These are phyloP conservation scores for Odontocolon sp. DNA, from an alignment of 2,888 invertebrate species.

Conservation along the genomic window DNA sequence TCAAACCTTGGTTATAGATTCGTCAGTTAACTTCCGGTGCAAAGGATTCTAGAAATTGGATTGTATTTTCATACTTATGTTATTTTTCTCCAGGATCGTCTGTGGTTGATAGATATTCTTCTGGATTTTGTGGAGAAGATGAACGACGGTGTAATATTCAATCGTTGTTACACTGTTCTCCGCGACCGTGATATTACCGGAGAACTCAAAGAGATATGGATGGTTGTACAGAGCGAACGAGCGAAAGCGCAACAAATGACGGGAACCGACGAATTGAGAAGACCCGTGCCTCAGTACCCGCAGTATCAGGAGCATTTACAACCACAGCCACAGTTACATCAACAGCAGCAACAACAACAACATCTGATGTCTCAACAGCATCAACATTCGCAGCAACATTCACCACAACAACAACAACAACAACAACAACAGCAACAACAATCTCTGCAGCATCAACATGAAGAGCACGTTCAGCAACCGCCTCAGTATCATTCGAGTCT, in stretches of 20 bases:
- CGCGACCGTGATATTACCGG: slow-evolving; percentile 88
- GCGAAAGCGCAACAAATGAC: slow-evolving; percentile 82
- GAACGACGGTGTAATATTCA: slow-evolving; percentile 85
- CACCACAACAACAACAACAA: slow-evolving; percentile 38
- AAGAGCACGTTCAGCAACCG: slow-evolving; percentile 44
- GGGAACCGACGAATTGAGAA: slow-evolving; percentile 71
- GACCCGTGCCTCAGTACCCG: slow-evolving; percentile 71
- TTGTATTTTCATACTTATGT: too few relatives aligned
- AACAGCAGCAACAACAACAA: slow-evolving; percentile 63
- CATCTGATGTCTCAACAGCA: slow-evolving; percentile 62
- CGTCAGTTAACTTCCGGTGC: too few relatives aligned
- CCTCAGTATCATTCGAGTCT: slow-evolving; percentile 67
- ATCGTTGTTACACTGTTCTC: slow-evolving; percentile 83
- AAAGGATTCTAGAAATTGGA: too few relatives aligned
- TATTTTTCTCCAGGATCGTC: slow-evolving; percentile 86
- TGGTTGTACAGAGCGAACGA: slow-evolving; percentile 85
- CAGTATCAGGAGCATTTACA: slow-evolving; percentile 63
- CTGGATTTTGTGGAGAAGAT: slow-evolving; percentile 89
- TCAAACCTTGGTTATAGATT: too few relatives aligned
- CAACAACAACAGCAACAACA: slow-evolving; percentile 56
- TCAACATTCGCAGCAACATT: slow-evolving; percentile 40
- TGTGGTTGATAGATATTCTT: slow-evolving; percentile 86
- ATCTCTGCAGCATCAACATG: slow-evolving; percentile 43
- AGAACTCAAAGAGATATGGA: slow-evolving; percentile 89
- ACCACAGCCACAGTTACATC: slow-evolving; percentile 28